A percentile compares a stretch with the other conserved stretches of the same genome.
Conservation (phyloP, 2,797 vertebrate species). For the Poecilia velifera region DNA sequence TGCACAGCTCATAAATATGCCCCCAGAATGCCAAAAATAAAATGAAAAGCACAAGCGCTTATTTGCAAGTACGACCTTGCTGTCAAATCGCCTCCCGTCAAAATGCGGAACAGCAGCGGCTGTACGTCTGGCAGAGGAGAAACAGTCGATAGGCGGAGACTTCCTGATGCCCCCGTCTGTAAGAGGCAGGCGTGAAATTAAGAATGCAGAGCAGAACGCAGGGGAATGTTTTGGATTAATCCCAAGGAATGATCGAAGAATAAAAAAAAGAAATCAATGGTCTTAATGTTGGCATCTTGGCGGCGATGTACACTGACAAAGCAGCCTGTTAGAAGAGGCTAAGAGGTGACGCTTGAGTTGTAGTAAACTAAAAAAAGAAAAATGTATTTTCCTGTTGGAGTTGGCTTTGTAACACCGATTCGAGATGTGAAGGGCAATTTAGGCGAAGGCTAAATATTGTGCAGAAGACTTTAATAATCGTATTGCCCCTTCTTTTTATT, state of each 20-base stretch:
- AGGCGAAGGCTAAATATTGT: constrained; percentile 3
- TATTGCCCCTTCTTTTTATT: constrained; percentile 4
- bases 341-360: constrained; percentile 35
- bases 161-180: constrained; percentile 6
- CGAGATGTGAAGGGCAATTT: neutral
- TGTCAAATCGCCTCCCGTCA: constrained; percentile 10
- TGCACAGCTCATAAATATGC: constrained; percentile 15
- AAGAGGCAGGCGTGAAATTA: constrained; percentile 37
- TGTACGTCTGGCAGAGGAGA: neutral
- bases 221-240: constrained; percentile 57
- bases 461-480: constrained; percentile 2
- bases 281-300: constrained; percentile 56
- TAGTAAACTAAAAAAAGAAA: constrained; percentile 5
- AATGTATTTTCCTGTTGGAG: constrained; percentile 1
- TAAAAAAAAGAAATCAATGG: constrained; percentile 67
- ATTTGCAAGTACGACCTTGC: constrained; percentile 10
- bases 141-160: constrained; percentile 18
- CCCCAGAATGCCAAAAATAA: constrained; percentile 12
- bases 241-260: constrained; percentile 48
- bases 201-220: constrained; percentile 37
- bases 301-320: constrained; percentile 52
- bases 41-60: constrained; percentile 1
- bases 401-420: constrained; percentile 12
- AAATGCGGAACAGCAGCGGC: constrained; percentile 12
- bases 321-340: constrained; percentile 44